Evolutionary conservation across 2,113 vertebrate genomes (phyloP), one percentile per base, ranked within the genome.

Genomic region (Vulpes vulpes): DNA sequence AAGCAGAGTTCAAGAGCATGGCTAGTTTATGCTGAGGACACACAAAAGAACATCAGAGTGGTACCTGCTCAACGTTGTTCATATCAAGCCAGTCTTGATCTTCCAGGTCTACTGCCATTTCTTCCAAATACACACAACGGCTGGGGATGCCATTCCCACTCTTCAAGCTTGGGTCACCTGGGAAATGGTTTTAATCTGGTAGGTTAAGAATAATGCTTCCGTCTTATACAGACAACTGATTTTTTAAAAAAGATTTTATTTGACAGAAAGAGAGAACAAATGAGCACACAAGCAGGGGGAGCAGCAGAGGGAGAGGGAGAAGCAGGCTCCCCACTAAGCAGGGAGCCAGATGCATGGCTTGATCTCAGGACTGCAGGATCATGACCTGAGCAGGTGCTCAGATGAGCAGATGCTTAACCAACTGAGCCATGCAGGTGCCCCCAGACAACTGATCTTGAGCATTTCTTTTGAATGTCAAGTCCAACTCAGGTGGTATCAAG

Each of bases 41-140:
- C 43, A 49, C 0, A 8, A 65, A 96, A 60, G 43, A 83, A 64
- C 11, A 8, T 16, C 35, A 91, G 64, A 89, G 74, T 1, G 22
- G 38, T 97, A 99, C 99, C 99, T 99, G 99, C 94, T 99, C 99
- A 16, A 99, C 98, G 0, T 99, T 99, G 97, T 99, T 99, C 99
- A 99, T 99, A 98, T 99, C 99, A 91, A 99, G 99, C 99, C 99
- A 99, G 98, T 99, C 99, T 98, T 99, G 99, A 60, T 99, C 99
- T 38, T 99, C 99, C 92, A 99, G 98, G 89, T 99, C 99, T 0
- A 99, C 98, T 0, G 99, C 99, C 99, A 99, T 99, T 96, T 99
- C 99, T 94, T 99, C 99, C 98, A 99, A 97, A 93, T 99, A 99
- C 23, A 99, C 99, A 64, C 99, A 99, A 30, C 99, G 99, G 1